These are phyloP conservation scores for Hemichromis elongatus DNA, from an alignment of 2,113 vertebrate genomes.

Conservation along the genomic window DNA sequence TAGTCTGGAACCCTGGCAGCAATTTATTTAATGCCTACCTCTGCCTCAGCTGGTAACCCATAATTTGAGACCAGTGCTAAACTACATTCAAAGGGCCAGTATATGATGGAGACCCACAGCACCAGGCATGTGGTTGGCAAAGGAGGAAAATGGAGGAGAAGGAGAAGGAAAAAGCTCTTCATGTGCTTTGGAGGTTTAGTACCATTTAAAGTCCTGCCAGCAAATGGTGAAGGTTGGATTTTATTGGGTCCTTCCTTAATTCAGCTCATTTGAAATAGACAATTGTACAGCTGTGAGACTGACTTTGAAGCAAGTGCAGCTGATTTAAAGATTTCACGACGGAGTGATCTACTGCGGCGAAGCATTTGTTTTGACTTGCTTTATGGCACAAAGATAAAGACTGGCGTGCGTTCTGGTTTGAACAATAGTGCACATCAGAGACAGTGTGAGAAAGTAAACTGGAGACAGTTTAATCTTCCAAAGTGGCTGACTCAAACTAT, in stretches of 20 bases:
- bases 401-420: not conserved
- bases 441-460: not conserved
- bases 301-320: constrained; percentile 2
- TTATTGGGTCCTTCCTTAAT: constrained; percentile 4
- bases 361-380: constrained; percentile 17
- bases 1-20: constrained; percentile 42
- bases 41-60: constrained; percentile 19
- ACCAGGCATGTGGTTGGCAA: constrained; percentile 10
- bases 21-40: constrained; percentile 44
- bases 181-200: constrained; percentile 37
- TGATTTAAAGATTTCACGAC: constrained; percentile 13
- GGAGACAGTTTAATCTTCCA: not conserved
- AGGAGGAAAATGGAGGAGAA: not conserved
- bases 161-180: constrained; percentile 1
- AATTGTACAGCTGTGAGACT: not conserved
- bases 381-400: not conserved
- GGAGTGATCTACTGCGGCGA: not conserved
- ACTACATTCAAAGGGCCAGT: constrained; percentile 21
- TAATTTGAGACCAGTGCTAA: constrained; percentile 36
- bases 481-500: not conserved
- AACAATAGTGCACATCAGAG: not conserved
- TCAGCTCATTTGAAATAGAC: constrained; percentile 4
- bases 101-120: constrained; percentile 16
- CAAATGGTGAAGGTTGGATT: not conserved
- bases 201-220: constrained; percentile 23